Percentiles rank a stretch among this genome's conserved stretches.
phyloP scores from a whole-genome alignment of 2,888 invertebrate species.

The Eupithecia insigniata region DNA sequence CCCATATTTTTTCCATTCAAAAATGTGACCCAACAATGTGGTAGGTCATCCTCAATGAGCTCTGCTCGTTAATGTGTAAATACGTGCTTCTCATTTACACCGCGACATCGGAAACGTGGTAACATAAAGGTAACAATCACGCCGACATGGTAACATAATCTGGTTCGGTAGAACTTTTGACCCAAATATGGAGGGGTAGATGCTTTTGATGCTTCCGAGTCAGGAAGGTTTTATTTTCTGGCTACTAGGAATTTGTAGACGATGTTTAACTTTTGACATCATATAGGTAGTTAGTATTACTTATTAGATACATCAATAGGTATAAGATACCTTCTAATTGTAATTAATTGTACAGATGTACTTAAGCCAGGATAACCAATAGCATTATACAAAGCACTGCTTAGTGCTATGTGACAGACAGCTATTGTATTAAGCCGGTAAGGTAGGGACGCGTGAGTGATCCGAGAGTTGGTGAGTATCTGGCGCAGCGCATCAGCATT shows the following conservation, averaged over 20 bases:
- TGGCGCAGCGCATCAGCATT: background rate
- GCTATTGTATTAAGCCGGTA: too few relatives aligned
- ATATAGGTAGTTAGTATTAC: background rate
- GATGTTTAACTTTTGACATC: conserved; percentile 1
- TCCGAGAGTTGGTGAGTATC: background rate
- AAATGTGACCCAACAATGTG: conserved; percentile 66
- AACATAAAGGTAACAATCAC: conserved; percentile 24
- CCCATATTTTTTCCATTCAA: conserved; percentile 43
- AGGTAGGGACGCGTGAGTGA: background rate
- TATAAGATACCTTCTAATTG: background rate
- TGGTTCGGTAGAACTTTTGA: conserved; percentile 11
- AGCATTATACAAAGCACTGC: too few relatives aligned
- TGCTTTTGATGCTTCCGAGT: conserved; percentile 15
- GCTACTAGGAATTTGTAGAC: background rate
- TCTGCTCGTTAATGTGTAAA: conserved; percentile 68
- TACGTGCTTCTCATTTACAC: conserved; percentile 69
- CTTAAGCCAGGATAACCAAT: too few relatives aligned
- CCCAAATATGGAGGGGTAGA: conserved; percentile 20
- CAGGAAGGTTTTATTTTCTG: background rate
- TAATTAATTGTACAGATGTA: too few relatives aligned
- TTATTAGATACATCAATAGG: background rate
- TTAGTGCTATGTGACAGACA: too few relatives aligned
- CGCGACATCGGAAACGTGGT: conserved; percentile 41
- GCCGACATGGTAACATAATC: conserved; percentile 20
- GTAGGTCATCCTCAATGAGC: conserved; percentile 71